Evolutionary conservation across 2,113 vertebrate genomes (phyloP), one percentile per base, ranked within the genome.

Genomic region (Paradisaea rubra): DNA sequence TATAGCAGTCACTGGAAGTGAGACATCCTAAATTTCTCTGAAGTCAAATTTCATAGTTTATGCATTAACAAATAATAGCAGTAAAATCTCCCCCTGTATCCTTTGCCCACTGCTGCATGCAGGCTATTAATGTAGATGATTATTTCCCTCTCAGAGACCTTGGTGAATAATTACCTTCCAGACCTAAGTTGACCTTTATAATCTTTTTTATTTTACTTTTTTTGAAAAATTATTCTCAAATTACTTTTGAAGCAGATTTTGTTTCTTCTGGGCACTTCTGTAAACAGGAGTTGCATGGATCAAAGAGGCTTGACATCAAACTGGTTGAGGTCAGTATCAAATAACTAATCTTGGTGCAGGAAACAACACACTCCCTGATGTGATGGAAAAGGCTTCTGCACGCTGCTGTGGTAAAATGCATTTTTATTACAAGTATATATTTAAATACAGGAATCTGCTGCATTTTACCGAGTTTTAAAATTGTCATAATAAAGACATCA

Each of bases 201-300:
- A 37, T 56, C 0, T 28, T 82, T 64, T 65, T 37, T 35, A 9
- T 66, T 60, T 64, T 80, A 23, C 2, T 77, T 86, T 78, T 81
- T 28, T 72, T 20, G 5, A 6, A 66, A 91, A 87, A 87, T 66
- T 85, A 69, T 30, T 81, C 47, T 76, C 47, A 93, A 96, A 93
- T 84, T 86, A 45, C 24, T 92, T 93, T 54, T 95, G 42, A 74
- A 65, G 66, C 7, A 78, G 41, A 27, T 91, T 95, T 96, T 76
- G 6, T 66, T 91, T 83, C 45, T 89, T 88, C 57, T 91, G 79
- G 33, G 19, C 18, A 74, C 22, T 94, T 92, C 61, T 73, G 45
- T 73, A 88, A 72, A 70, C 37, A 90, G 14, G 4, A 59, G 8
- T 33, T 93, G 27, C 13, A 65, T 60, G 52, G 31, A 81, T 73